These are phyloP conservation scores for Spea multiplicata DNA, from an alignment of 2,113 vertebrate genomes.

Conservation along the genomic window DNA sequence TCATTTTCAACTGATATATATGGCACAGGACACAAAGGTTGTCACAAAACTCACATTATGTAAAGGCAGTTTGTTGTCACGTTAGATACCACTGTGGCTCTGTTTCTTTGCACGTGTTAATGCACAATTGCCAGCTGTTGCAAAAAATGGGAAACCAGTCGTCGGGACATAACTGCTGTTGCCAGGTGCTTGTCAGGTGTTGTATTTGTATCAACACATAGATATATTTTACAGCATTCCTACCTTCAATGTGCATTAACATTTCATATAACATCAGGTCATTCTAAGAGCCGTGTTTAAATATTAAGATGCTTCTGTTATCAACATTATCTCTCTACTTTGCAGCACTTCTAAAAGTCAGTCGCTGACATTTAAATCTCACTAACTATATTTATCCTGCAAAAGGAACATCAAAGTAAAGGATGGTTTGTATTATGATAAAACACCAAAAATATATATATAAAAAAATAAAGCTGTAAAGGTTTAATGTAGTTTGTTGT, in stretches of 20 bases:
- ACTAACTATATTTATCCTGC: background rate
- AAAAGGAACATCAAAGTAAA: constrained; percentile 2
- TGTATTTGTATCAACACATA: background rate
- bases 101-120: too few species aligned
- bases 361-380: constrained; percentile 1
- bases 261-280: constrained; percentile 16
- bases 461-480: too few species aligned
- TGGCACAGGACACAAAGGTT: too few species aligned
- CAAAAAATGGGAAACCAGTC: too few species aligned
- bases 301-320: constrained; percentile 12
- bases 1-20: too few species aligned
- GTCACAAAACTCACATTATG: too few species aligned
- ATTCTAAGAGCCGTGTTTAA: constrained; percentile 2
- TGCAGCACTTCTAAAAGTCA: constrained; percentile 6
- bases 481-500: too few species aligned
- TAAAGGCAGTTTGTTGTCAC: too few species aligned
- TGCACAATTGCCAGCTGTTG: too few species aligned
- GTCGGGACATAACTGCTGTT: too few species aligned
- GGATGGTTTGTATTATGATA: background rate
- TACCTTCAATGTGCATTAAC: constrained; percentile 20
- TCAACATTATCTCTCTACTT: background rate
- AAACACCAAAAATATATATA: background rate
- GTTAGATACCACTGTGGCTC: too few species aligned
- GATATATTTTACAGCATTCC: background rate
- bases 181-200: too few species aligned